These are phyloP conservation scores for Pinctada fucata DNA, from an alignment of 2,888 invertebrate genomes.

Conservation along the genomic window DNA sequence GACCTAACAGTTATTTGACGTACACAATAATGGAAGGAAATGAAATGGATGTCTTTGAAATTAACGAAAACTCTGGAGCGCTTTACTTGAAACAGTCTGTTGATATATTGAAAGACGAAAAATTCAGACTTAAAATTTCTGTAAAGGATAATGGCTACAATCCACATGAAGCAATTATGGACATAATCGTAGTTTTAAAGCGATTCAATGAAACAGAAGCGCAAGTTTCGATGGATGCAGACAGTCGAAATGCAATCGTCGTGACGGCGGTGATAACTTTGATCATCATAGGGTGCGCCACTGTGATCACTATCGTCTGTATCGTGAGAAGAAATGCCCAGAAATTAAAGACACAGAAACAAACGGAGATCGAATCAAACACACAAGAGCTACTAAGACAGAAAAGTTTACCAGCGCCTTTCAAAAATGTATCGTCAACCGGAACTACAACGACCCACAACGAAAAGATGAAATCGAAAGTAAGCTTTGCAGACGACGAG, in stretches of 20 bases:
- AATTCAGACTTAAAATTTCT: slow-evolving; percentile 42
- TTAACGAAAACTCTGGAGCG: slow-evolving; percentile 49
- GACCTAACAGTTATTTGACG: slow-evolving; percentile 48
- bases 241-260: slow-evolving; percentile 43
- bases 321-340: slow-evolving; percentile 64
- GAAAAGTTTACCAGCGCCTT: not conserved
- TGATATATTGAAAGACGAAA: slow-evolving; percentile 23
- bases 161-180: slow-evolving; percentile 15
- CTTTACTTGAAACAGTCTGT: slow-evolving; percentile 26
- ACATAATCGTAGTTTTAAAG: slow-evolving; percentile 25
- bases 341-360: slow-evolving; percentile 39
- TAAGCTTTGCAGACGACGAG: slow-evolving; percentile 24
- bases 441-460: not conserved
- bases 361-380: slow-evolving; percentile 10
- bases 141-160: slow-evolving; percentile 49
- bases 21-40: slow-evolving; percentile 49
- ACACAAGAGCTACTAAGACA: not conserved
- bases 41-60: slow-evolving; percentile 47
- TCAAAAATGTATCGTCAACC: not conserved
- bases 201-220: slow-evolving; percentile 9
- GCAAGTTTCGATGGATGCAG: not conserved
- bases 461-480: not conserved
- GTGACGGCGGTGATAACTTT: slow-evolving; percentile 64
- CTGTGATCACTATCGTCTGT: slow-evolving; percentile 65
- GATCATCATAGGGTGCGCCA: slow-evolving; percentile 61